These are phyloP conservation scores for Medauroidea extradentata DNA, from an alignment of 1,140 invertebrate genomes.

Conservation along the genomic window DNA sequence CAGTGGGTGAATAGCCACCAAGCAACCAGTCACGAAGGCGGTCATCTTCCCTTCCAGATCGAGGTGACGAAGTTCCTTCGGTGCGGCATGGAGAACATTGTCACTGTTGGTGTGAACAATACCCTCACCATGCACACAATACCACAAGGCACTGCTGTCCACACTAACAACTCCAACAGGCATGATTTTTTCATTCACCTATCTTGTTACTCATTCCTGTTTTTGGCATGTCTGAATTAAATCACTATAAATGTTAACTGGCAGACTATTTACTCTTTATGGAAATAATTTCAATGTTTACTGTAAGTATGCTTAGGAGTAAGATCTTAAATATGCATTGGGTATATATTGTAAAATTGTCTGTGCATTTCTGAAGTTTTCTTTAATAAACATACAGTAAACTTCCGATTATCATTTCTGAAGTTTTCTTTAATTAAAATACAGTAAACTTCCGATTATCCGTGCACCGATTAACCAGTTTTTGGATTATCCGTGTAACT, in stretches of 20 bases:
- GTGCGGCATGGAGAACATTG: slow-evolving; percentile 44
- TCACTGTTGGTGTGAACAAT: slow-evolving; percentile 62
- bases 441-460: no score
- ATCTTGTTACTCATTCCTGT: neutral
- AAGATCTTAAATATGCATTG: no score
- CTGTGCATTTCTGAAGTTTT: no score
- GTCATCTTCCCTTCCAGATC: slow-evolving; percentile 61
- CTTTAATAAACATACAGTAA: no score
- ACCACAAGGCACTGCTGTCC: slow-evolving; percentile 39
- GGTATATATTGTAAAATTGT: no score
- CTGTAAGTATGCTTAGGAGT: no score
- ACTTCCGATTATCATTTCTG: no score
- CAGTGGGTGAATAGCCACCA: slow-evolving; percentile 55
- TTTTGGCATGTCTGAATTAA: neutral
- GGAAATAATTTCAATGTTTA: neutral
- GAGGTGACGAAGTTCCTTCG: slow-evolving; percentile 41
- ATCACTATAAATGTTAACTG: neutral
- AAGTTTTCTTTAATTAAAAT: no score
- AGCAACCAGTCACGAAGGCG: slow-evolving; percentile 52
- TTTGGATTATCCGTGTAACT: no score
- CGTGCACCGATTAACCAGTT: no score
- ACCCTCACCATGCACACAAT: slow-evolving; percentile 50
- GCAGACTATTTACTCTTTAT: neutral
- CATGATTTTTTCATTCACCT: no score
- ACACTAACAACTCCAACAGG: slow-evolving; percentile 16